Evolutionary conservation across 2,113 vertebrate species (phyloP).

Genomic region (Macquaria ambigua): DNA sequence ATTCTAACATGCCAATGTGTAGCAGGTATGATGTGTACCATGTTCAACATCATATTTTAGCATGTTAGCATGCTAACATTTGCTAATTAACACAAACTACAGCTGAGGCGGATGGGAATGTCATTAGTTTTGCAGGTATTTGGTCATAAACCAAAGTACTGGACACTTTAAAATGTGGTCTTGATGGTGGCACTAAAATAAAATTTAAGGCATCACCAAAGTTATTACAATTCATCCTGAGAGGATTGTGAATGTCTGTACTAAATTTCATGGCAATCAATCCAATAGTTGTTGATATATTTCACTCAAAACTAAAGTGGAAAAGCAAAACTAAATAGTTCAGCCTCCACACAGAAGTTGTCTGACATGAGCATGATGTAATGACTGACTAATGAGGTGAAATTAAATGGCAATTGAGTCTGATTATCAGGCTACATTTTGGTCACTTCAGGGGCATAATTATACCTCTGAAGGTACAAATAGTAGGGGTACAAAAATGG

Average conservation of each 20-base stretch:
- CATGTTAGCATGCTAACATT: too few species aligned
- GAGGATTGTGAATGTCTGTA: not conserved
- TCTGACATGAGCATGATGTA: not conserved
- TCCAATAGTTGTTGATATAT: not conserved
- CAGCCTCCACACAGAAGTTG: not conserved
- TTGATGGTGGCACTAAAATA: too few species aligned
- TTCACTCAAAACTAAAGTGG: not conserved
- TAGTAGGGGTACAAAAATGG: not conserved
- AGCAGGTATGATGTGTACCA: too few species aligned
- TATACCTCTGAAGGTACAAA: not conserved
- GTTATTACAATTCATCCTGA: too few species aligned
- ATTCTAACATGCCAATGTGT: not conserved
- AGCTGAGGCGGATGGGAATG: too few species aligned
- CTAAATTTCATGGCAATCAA: not conserved
- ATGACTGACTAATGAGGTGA: not conserved
- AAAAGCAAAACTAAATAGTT: not conserved
- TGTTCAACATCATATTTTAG: too few species aligned
- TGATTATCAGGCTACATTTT: not conserved
- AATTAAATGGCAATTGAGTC: not conserved
- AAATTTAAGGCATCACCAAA: too few species aligned
- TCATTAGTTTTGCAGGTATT: too few species aligned
- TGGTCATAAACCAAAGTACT: not conserved
- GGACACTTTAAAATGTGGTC: not conserved
- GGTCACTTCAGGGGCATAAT: not conserved
- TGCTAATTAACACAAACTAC: too few species aligned